phyloP scores from a whole-genome alignment of 1,140 invertebrate species.

The Doryteuthis pealeii region DNA sequence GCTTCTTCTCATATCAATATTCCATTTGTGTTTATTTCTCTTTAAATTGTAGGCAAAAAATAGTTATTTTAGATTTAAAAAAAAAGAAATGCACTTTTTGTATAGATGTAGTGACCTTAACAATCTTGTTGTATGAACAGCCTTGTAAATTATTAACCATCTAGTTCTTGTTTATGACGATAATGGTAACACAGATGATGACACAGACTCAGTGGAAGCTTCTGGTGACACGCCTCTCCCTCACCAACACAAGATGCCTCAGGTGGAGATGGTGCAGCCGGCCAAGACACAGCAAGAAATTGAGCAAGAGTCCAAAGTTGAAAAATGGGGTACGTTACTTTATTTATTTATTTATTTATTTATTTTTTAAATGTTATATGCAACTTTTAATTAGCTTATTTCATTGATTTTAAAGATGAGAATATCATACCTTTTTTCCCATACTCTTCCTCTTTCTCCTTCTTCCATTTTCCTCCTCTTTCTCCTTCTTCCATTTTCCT shows the following conservation, averaged over 20 bases:
- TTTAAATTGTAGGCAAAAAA: not conserved
- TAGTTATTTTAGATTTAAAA: no score
- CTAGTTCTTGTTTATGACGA: constrained; percentile 99
- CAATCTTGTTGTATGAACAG: constrained; percentile 33
- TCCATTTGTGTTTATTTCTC: not conserved
- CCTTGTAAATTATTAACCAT: constrained; percentile 61
- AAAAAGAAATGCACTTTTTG: no score
- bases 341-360: not conserved
- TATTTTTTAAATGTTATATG: not conserved
- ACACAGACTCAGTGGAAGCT: constrained; percentile 79
- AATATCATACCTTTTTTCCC: no score
- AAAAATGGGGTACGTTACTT: constrained; percentile 23
- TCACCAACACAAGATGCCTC: constrained; percentile 73
- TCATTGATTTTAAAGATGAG: no score
- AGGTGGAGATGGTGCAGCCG: constrained; percentile 91
- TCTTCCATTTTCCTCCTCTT: no score
- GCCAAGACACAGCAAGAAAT: constrained; percentile 71
- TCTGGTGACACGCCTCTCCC: constrained; percentile 63
- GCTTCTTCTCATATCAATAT: no score
- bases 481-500: no score
- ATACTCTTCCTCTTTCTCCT: no score
- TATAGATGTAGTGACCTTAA: not conserved
- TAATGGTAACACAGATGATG: constrained; percentile 83
- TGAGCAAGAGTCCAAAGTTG: constrained; percentile 31
- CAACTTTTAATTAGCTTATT: no score